Evolutionary conservation across 1,140 invertebrate genomes (phyloP), one percentile per base, ranked within the genome.

Genomic region (Portunus trituberculatus): DNA sequence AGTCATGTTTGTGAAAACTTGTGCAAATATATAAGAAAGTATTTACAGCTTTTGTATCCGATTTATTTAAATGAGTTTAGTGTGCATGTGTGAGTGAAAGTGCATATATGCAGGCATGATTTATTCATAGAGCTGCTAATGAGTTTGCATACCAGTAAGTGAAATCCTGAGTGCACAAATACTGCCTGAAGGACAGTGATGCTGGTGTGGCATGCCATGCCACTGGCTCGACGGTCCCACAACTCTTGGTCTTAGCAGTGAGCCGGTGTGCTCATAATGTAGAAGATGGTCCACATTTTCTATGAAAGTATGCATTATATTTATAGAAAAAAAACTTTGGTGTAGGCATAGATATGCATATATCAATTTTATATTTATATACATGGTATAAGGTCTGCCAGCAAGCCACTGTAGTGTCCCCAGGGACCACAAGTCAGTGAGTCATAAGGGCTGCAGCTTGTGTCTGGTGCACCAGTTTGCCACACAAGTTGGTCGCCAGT

Each of bases 281-380:
- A 76, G 67, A 76, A 76, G 67, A 76, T n/a, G 67, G 67, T 76
- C 67, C 67, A 76, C 67, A 76, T 76, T 76, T 76, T 76, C 67
- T 76, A 76, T n/a, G n/a, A 76, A 76, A n/a, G 67, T 76, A 25
- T 76, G 67, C 67, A 76, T 76, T 76, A 76, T 76, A 76, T 76
- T 76, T 76, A 76, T 76, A 76, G 67, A 76, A 76, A n/a, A 76
- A n/a, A 25, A n/a, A 76, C 67, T 59, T 10, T 76, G 67, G 67
- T n/a, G 67, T 76, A 76, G 16, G 20, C 67, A 76, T 76, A 76
- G 67, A 76, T n/a, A 76, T 76, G 67, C 67, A 76, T 59, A 59
- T 59, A 76, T 76, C 67, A 76, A n/a, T 76, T 76, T 76, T 76
- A 76, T 76, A 76, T 76, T 76, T 76, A 76, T n/a, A 76, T 76